Evolutionary conservation across 2,797 vertebrate species (phyloP), one percentile per base, ranked within the genome.

Genomic region (Sebastolobus altivelis): DNA sequence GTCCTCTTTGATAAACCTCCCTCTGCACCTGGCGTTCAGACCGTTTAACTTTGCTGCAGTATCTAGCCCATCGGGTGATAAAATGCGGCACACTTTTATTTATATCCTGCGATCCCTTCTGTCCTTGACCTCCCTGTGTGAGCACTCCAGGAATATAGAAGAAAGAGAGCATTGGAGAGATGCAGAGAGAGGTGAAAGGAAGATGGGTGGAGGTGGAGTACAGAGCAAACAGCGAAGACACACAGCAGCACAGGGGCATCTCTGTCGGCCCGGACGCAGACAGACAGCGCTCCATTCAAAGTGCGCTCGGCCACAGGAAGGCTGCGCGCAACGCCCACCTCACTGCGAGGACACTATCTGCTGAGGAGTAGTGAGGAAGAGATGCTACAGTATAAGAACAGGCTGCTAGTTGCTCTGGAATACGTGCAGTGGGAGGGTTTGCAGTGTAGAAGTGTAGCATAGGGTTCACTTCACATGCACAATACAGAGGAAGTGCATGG

Each of bases 161-260:
- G 38, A 31, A 35, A 33, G 68, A 13, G 27, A 22, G 54, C 29
- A 27, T 0, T 38, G 54, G 31, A 37, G 46, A 54, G 10, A 75
- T 69, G 65, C 61, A 67, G 70, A 62, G 13, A 27, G 37, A 49
- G 49, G 55, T 65, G 65, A 75, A 56, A 31, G 27, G 62, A 27
- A 54, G 70, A 81, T 35, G 75, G 71, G 59, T n/a, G 62, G 73
- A 81, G 62, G 74, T n/a, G 62, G 73, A 81, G 62, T 72, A 66
- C 38, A 76, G 72, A 78, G 77, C 71, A 87, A 88, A 88, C 80
- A 82, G 86, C 33, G 27, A 84, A 84, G 82, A 80, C 75, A 65
- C 81, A 86, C 78, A 83, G 73, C 55, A 66, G 77, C 63, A 92
- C 90, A 92, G 88, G 85, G 72, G 43, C 77, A 75, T 89, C 84